Percentiles rank a stretch among this genome's conserved stretches.
Conservation (phyloP, 1,140 invertebrate genomes). For the Diuraphis noxia region DNA sequence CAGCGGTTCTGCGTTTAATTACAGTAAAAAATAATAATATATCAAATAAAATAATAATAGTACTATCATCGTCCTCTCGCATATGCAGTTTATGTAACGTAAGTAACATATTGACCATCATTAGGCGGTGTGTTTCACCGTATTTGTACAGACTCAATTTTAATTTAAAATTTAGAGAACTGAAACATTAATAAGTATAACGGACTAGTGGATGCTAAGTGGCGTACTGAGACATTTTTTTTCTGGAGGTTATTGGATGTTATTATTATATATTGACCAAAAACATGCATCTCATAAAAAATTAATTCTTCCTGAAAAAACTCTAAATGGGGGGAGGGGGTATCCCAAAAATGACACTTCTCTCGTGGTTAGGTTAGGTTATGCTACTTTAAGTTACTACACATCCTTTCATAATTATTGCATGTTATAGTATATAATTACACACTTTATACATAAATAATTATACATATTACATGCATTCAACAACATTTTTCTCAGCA, state of each 20-base stretch:
- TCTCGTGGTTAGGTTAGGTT: too few relatives aligned
- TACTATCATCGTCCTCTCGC: not conserved
- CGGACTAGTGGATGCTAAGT: not conserved
- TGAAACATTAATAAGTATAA: too few relatives aligned
- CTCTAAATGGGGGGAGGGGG: too few relatives aligned
- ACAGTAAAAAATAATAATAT: not conserved
- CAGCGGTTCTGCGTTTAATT: too few relatives aligned
- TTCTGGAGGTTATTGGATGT: too few relatives aligned
- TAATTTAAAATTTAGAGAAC: not conserved
- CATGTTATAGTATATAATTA: not conserved
- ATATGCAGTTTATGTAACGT: not conserved
- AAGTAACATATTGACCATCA: not conserved
- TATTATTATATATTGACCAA: too few relatives aligned
- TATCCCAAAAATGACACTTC: too few relatives aligned
- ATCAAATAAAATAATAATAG: not conserved
- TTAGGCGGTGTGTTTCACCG: not conserved
- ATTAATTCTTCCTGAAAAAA: too few relatives aligned
- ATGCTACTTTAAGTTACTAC: not conserved
- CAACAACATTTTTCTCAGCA: not conserved
- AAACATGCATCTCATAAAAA: too few relatives aligned
- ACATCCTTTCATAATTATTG: not conserved
- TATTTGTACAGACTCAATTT: not conserved
- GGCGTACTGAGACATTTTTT: too few relatives aligned
- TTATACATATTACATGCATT: not conserved
- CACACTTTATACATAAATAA: not conserved